Percentiles rank a stretch among this genome's conserved stretches.
phyloP scores from a whole-genome alignment of 2,888 invertebrate species.

The Sphaerophoria rueppellii region DNA sequence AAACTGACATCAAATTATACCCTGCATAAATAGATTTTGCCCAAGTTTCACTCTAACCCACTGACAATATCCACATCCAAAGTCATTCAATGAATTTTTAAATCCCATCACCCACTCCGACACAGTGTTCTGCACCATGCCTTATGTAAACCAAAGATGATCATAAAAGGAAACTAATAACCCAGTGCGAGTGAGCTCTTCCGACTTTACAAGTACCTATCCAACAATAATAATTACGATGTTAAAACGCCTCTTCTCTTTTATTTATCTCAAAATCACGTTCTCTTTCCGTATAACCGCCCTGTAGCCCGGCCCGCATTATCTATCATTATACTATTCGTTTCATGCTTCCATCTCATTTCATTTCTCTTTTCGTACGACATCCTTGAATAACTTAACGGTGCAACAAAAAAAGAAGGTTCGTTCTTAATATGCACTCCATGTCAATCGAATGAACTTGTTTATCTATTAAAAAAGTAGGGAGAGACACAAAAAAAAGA shows the following conservation, averaged over 20 bases:
- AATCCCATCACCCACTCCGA: constrained; percentile 25
- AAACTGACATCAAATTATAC: constrained; percentile 43
- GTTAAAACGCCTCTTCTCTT: constrained; percentile 24
- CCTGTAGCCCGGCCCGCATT: constrained; percentile 15
- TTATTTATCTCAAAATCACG: constrained; percentile 2
- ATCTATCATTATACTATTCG: constrained; percentile 15
- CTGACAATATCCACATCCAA: background rate
- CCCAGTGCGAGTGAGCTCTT: constrained; percentile 11
- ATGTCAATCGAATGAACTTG: constrained; percentile 58
- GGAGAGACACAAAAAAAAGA: constrained; percentile 4
- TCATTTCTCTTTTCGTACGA: constrained; percentile 38
- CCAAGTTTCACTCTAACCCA: constrained; percentile 6
- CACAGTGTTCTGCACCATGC: background rate
- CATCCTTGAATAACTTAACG: constrained; percentile 57
- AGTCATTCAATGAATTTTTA: constrained; percentile 22
- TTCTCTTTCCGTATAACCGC: constrained; percentile 4
- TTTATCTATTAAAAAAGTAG: constrained; percentile 31
- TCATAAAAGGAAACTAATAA: constrained; percentile 39
- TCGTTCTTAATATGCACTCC: constrained; percentile 54
- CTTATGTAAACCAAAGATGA: constrained; percentile 52
- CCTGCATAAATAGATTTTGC: constrained; percentile 37
- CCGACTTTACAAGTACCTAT: constrained; percentile 6
- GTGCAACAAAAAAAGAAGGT: constrained; percentile 59
- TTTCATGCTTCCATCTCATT: constrained; percentile 33
- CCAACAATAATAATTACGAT: constrained; percentile 19